Evolutionary conservation across 2,888 invertebrate species (phyloP), one percentile per base, ranked within the genome.

Genomic region (Zhengitettix transpicula): DNA sequence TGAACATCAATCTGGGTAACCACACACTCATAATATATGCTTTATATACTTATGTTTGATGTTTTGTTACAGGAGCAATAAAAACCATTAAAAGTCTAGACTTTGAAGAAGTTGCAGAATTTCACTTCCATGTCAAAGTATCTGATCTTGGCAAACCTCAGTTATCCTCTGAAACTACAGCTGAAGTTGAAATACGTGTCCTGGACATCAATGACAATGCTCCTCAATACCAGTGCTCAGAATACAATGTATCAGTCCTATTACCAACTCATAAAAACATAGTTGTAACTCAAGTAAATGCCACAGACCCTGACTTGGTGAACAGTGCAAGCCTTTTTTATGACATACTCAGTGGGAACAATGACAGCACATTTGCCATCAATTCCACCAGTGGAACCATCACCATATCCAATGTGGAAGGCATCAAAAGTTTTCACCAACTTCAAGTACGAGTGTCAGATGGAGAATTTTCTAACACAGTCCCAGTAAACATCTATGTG

Each of bases 171-270:
- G 84, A 85, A 67, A 83, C 83, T 59, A 82, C 84, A 12, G 93
- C 95, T 0, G 79, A 78, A 62, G 92, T 98, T 14, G 76, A 80
- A 64, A 87, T 97, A 40, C 75, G 77, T 60, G 83, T 96, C 42
- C 78, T 75, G 9, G 91, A 94, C 73, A 84, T 91, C 10, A 94
- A 96, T 74, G 94, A 95, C 71, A 89, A 89, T 67, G 83, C 92
- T 15, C 95, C 95, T 5, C 75, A 77, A 58, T 95, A 95, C 73
- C 74, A 79, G 11, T 78, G 81, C 61, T 70, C 79, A 14, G 74
- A 81, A 58, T 90, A 91, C 72, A 84, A 86, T 68, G 83, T 86
- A 1, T 86, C 85, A 0, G 74, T 95, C 57, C 75, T 90, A 61
- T 72, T 91, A 64, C 95, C 95, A 16, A 90, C 92, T 0, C 89